Evolutionary conservation across 2,113 vertebrate species (phyloP), one percentile per base, ranked within the genome.

Genomic region (Xenus cinereus): DNA sequence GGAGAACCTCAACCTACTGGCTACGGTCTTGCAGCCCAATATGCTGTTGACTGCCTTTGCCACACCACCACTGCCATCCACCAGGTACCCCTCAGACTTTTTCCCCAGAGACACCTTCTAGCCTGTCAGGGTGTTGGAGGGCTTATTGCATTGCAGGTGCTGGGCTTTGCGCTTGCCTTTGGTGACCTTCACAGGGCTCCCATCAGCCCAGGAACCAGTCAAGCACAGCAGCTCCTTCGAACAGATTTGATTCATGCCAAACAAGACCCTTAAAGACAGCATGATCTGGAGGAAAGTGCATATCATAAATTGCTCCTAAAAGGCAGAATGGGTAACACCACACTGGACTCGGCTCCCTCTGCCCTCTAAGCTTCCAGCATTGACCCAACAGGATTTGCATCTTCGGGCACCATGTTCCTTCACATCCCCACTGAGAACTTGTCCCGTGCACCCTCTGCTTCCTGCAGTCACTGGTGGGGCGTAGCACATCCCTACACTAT

Each of bases 231-330:
- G 26, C 76, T 87, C 50, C 64, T 77, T 12, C 19, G 35, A 87
- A 60, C 41, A 51, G 41, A 66, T 66, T 30, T 43, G 27, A 67
- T 17, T 56, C 27, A 4, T 8, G 43, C 50, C 45, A 69, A 81
- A 43, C 3, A 74, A 45, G 4, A 63, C 2, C 7, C 57, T 76
- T 76, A n/a, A 2, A 91, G 28, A 83, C 71, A 89, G 45, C 39
- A 11, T 8, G 12, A 83, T 39, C 37, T 35, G 12, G 6, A 20
- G 62, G 35, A 45, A 93, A 91, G 14, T 32, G 19, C 6, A 1
- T 7, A 59, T 86, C 69, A 48, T 51, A 87, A 87, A 78, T 81
- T 35, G 87, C 60, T 81, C 72, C 81, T 64, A 53, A 74, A 89
- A 91, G 39, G 66, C 21, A 89, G 43, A 78, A 67, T 2, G 20